phyloP scores from a whole-genome alignment of 2,113 vertebrate genomes.

The Aramus guarauna region DNA sequence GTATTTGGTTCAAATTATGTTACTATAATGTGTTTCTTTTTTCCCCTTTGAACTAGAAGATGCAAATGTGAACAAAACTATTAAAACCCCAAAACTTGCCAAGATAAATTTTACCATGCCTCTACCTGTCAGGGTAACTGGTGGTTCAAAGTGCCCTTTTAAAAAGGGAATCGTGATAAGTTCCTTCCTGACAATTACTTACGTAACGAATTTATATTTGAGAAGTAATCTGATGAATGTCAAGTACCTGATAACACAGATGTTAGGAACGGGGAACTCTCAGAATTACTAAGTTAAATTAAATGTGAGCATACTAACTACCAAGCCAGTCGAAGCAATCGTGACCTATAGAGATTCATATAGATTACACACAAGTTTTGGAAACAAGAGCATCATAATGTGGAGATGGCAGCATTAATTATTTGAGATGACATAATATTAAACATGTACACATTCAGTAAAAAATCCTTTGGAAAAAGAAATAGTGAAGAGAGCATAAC shows the following conservation, averaged over 20 bases:
- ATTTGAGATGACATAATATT: neutral
- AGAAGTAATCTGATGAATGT: neutral
- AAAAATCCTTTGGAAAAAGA: neutral
- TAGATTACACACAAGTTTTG: neutral
- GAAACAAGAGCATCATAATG: neutral
- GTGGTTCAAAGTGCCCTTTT: neutral
- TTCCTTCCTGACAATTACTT: neutral
- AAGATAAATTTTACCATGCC: neutral
- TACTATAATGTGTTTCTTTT: neutral
- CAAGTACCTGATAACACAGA: neutral
- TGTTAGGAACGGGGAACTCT: neutral
- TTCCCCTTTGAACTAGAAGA: neutral
- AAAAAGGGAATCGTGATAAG: neutral
- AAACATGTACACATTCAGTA: neutral
- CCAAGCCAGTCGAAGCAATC: neutral
- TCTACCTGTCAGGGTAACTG: neutral
- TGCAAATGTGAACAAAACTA: neutral
- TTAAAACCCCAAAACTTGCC: neutral
- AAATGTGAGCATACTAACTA: neutral
- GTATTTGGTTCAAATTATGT: slow-evolving; percentile 56
- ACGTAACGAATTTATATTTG: neutral
- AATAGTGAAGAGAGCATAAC: neutral
- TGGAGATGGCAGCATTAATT: neutral
- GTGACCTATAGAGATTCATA: neutral
- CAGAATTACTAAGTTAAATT: neutral